Percentiles rank a stretch among this genome's conserved stretches.
phyloP scores from a whole-genome alignment of 2,797 vertebrate genomes.

The Malacoraja senta region DNA sequence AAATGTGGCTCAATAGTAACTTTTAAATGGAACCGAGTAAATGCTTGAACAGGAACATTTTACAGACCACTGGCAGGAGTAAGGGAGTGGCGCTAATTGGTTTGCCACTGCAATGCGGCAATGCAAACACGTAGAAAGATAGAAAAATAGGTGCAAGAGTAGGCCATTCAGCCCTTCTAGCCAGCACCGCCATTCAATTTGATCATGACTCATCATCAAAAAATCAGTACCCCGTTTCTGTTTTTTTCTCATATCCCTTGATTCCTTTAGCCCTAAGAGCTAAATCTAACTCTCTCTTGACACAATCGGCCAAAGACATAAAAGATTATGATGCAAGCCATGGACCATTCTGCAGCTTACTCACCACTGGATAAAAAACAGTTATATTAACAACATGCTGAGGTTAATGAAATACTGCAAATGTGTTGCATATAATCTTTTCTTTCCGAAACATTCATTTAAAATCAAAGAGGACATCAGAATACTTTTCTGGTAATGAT shows the following conservation, averaged over 20 bases:
- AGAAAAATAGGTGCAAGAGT: too few species aligned
- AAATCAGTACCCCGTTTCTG: too few species aligned
- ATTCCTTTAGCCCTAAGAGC: too few species aligned
- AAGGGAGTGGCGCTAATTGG: background rate
- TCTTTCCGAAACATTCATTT: background rate
- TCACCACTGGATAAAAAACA: background rate
- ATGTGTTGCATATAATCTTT: background rate
- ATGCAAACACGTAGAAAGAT: too few species aligned
- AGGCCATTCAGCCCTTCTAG: too few species aligned
- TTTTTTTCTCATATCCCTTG: too few species aligned
- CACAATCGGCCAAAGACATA: background rate
- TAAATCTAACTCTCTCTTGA: too few species aligned
- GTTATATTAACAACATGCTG: background rate
- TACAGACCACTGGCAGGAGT: background rate
- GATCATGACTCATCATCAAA: too few species aligned
- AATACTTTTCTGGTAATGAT: background rate
- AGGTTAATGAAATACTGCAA: background rate
- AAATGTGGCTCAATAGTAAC: background rate
- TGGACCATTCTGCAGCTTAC: background rate
- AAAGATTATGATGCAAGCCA: background rate
- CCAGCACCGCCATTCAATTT: too few species aligned
- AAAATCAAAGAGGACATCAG: background rate
- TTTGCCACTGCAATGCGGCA: too few species aligned
- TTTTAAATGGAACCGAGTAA: background rate
- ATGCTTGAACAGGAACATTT: background rate